Evolutionary conservation across 2,888 invertebrate species (phyloP), one percentile per base, ranked within the genome.

Genomic region (Fragum whitleyi): DNA sequence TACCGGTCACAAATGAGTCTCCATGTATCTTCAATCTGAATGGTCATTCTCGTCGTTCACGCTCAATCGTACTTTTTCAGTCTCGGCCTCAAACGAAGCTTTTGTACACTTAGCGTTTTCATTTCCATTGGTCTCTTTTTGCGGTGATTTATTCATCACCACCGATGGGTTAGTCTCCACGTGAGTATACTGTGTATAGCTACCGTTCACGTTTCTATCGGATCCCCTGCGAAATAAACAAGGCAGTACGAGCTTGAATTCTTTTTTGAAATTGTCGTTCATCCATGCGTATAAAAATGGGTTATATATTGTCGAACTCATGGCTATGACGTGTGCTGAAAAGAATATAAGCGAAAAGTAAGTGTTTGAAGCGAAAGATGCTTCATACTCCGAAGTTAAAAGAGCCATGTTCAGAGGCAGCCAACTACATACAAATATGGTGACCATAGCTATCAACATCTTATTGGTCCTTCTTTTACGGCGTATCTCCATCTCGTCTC

Each of bases 371-470:
- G 39, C 19, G 68, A 87, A 74, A 29, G 53, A 21, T 26, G 26
- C 51, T 42, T 91, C 85, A 83, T 91, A 91, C 71, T 92, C 93
- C 7, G 89, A 86, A 6, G 97, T 95, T 47, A 98, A 96, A 93
- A 98, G 98, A 87, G 98, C 96, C 71, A 97, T 94, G 93, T 99
- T 99, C 78, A 99, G 88, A 6, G 94, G 94, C 85, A 94, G 95
- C 88, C 99, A 99, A 42, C 98, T 99, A n/a, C 97, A 95, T 0
- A 98, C 97, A 93, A 99, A 99, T 73, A 99, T 97, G 16, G 96
- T 96, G 14, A 95, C 99, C 99, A 99, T 99, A 1, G 98, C 97
- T 80, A 99, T 98, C 79, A 99, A 95, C 99, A 99, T 99, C 87
- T 97, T 96, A 94, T 99, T 98, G 9, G 99, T 98, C 55, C 98